Base-by-base conservation (phyloP, 2,113 vertebrate genomes). In the Tyto alba region DNA sequence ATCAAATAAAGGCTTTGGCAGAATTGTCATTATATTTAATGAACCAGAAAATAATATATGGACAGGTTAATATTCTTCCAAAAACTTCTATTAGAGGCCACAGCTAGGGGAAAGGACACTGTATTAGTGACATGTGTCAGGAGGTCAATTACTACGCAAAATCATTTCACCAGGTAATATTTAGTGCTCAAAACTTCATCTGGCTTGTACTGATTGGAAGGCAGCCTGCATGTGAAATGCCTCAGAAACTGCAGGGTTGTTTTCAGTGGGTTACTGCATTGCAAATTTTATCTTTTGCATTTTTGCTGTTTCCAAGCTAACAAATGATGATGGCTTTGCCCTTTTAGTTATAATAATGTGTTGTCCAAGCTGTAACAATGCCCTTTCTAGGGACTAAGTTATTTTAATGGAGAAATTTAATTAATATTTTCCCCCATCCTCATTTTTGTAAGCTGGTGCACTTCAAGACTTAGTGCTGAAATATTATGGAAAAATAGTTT, bases 21-120 rank as follows among this genome's bases (percentile, higher is more conserved):
- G 50, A 95, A 95, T 63, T 91, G 81, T 59, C 95, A 91, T 95
- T 96, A 88, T 66, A 96, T 80, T 91, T 94, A 95, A 97, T 88
- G 95, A 96, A 95, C 71, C 91, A 92, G 77, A 96, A 96, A 94
- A 92, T 91, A 95, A 93, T 82, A 89, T 63, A 94, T 2, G 6
- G 45, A 30, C 67, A 92, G 74, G 81, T 89, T 88, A 95, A 97
- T 91, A 90, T 56, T 92, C 84, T 89, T 93, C 80, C 8, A 85
- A 95, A 96, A 89, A 69, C 29, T 87, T 95, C 89, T 69, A 63
- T 71, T 85, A 79, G 5, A 83, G 91, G 87, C 89, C 87, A 94
- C 77, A 91, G 81, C 34, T 45, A 94, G 55, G 89, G 74, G 78
- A 96, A 93, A 89, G 84, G 89, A 94, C 59, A 47, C n/a, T 88